Percentiles rank a stretch among this genome's conserved stretches.
These are phyloP conservation scores for Embiotoca jacksoni DNA, from an alignment of 2,113 vertebrate species.

Conservation along the genomic window DNA sequence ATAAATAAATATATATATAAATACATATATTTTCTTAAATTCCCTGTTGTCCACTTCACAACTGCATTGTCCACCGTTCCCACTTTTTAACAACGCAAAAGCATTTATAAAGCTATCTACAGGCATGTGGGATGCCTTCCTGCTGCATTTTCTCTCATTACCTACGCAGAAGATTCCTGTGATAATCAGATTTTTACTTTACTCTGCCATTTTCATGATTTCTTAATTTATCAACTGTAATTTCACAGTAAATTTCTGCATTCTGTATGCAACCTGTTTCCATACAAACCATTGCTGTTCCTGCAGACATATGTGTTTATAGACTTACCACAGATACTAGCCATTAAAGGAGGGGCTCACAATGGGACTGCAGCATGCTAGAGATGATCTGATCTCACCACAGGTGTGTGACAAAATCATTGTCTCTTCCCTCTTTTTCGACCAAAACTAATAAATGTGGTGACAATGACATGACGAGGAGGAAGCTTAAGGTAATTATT, in stretches of 20 bases:
- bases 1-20: no score
- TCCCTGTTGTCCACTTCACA: no score
- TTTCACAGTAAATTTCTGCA: constrained; percentile 11
- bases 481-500: no score
- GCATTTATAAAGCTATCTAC: no score
- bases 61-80: no score
- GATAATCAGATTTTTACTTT: no score
- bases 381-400: neutral
- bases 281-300: neutral
- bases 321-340: constrained; percentile 52
- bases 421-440: constrained; percentile 61
- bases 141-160: no score
- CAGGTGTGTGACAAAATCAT: neutral
- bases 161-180: no score
- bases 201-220: constrained; percentile 8
- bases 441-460: neutral
- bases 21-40: no score
- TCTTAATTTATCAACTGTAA: constrained; percentile 20
- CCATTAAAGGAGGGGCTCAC: constrained; percentile 31
- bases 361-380: neutral
- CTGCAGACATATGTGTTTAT: neutral
- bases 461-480: no score
- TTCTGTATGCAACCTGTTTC: neutral
- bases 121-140: no score
- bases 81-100: no score